Conservation (phyloP, 2,888 invertebrate species). For the Pterobdella sp. region DNA sequence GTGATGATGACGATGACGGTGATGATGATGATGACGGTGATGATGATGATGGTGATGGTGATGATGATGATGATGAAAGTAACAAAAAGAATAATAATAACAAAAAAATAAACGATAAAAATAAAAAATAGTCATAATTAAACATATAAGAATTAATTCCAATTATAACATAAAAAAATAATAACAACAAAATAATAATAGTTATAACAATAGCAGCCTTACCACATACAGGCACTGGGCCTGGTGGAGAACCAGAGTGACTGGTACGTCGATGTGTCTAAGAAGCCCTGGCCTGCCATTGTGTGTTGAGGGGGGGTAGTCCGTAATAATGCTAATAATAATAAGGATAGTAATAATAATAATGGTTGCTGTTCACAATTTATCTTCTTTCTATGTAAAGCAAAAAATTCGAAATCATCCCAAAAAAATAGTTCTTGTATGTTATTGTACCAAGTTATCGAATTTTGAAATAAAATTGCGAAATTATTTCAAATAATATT, state of each 20-base stretch:
- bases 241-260: slow-evolving; percentile 84
- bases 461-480: too few relatives aligned
- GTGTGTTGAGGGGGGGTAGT: too few relatives aligned
- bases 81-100: background rate
- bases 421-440: too few relatives aligned
- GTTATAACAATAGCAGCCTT: background rate
- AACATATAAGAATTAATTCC: background rate
- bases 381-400: too few relatives aligned
- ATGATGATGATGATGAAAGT: background rate
- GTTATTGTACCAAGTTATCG: too few relatives aligned
- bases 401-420: too few relatives aligned
- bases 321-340: too few relatives aligned
- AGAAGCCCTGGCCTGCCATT: slow-evolving; percentile 76
- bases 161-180: background rate
- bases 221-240: slow-evolving; percentile 69
- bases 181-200: background rate
- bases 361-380: too few relatives aligned
- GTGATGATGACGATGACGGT: background rate
- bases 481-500: too few relatives aligned
- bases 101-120: background rate
- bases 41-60: background rate
- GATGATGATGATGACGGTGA: background rate
- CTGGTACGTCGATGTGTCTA: slow-evolving; percentile 72
- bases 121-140: background rate
- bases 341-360: too few relatives aligned